These are phyloP conservation scores for Nesogale talazaci DNA, from an alignment of 2,113 vertebrate species.

Conservation along the genomic window DNA sequence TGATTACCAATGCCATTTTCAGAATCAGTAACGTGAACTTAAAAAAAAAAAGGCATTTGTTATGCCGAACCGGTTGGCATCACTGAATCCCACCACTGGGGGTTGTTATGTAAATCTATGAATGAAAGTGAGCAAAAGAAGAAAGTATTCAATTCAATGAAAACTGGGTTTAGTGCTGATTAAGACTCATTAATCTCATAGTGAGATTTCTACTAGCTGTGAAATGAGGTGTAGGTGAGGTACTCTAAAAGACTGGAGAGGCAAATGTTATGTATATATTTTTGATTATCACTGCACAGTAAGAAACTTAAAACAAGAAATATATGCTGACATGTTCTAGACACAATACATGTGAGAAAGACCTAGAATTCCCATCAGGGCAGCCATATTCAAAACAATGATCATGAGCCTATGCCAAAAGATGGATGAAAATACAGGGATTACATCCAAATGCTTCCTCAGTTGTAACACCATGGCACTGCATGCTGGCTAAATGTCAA, in stretches of 20 bases:
- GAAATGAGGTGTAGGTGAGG: background rate
- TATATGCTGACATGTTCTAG: background rate
- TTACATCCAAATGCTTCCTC: conserved; percentile 1
- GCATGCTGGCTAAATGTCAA: background rate
- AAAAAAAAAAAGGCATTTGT: no score
- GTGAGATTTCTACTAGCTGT: conserved; percentile 7
- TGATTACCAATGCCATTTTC: no score
- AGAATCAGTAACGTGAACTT: no score
- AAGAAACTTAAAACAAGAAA: background rate
- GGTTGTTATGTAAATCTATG: background rate
- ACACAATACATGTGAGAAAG: background rate
- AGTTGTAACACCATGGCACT: background rate
- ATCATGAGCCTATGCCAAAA: conserved; percentile 32
- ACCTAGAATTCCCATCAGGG: conserved; percentile 22
- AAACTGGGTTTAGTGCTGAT: background rate
- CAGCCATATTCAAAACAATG: conserved; percentile 10
- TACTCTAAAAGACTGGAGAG: background rate
- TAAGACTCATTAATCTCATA: background rate
- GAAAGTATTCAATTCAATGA: background rate
- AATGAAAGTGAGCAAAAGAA: background rate
- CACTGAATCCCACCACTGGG: no score
- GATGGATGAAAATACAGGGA: background rate
- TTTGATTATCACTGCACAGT: conserved; percentile 9
- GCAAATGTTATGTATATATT: background rate
- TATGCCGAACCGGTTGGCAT: no score